Conservation (phyloP, 2,113 vertebrate species). For the Mungos mungo region DNA sequence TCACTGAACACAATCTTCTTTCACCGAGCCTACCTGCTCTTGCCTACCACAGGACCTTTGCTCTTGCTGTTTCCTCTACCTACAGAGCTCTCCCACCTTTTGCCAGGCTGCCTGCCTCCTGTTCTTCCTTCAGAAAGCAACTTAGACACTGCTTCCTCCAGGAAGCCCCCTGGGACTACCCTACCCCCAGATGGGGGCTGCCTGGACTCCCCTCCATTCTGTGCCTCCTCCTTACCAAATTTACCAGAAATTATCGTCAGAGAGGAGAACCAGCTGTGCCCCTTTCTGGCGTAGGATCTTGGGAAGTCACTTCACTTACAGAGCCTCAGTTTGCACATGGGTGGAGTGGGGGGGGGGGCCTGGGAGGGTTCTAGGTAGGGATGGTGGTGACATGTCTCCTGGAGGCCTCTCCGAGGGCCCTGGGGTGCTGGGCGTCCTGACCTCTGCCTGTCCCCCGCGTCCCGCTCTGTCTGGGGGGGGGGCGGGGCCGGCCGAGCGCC, state of each 20-base stretch:
- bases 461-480: neutral
- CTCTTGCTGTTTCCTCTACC: neutral
- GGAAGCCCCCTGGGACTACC: neutral
- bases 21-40: accelerated
- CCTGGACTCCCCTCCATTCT: neutral
- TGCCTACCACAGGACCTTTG: neutral
- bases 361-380: accelerated
- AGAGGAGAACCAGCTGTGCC: neutral
- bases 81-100: neutral
- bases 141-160: neutral
- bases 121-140: neutral
- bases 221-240: neutral
- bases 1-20: accelerated
- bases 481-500: accelerated
- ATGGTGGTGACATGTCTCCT: neutral
- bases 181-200: neutral
- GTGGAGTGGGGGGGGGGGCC: neutral
- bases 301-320: too few relatives aligned
- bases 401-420: neutral
- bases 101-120: neutral
- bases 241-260: neutral
- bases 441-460: accelerated
- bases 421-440: neutral
- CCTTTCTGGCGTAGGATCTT: neutral
- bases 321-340: neutral